Evolutionary conservation across 2,888 invertebrate genomes (phyloP).

Genomic region (Magallana nippona): DNA sequence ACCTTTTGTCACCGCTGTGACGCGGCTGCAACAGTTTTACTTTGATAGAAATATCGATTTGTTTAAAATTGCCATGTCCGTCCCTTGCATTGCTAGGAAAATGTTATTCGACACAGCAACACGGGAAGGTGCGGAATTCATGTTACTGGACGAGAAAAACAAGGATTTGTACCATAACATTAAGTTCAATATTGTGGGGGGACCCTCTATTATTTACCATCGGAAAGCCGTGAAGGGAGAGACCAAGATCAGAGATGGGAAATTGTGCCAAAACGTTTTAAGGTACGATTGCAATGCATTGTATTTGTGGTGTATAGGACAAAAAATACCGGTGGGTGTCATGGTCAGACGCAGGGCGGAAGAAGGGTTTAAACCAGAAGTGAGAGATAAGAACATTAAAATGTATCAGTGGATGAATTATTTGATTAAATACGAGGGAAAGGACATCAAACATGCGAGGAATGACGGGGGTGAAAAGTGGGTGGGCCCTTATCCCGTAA

Average conservation of each 20-base stretch:
- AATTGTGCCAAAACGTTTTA: conserved; percentile 4
- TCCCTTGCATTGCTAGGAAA: too few species aligned
- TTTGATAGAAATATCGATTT: too few species aligned
- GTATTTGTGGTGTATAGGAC: conserved; percentile 23
- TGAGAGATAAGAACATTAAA: background rate
- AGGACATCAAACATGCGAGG: conserved; percentile 27
- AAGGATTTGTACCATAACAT: conserved; percentile 51
- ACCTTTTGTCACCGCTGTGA: conserved; percentile 55
- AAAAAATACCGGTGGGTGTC: conserved; percentile 8
- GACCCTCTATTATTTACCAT: conserved; percentile 24
- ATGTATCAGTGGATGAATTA: too few species aligned
- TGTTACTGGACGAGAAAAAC: conserved; percentile 53
- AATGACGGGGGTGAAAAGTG: conserved; percentile 34
- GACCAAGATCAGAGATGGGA: conserved; percentile 19
- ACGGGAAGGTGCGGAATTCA: conserved; percentile 48
- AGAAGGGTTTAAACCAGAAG: conserved; percentile 12
- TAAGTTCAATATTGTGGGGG: too few species aligned
- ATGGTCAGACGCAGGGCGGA: conserved; percentile 30
- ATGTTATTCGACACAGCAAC: conserved; percentile 50
- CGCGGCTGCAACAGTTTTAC: background rate
- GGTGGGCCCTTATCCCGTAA: conserved; percentile 37
- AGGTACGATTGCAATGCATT: conserved; percentile 13
- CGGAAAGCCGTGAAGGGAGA: conserved; percentile 13
- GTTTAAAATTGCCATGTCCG: too few species aligned
- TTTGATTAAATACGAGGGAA: too few species aligned